Evolutionary conservation across 2,113 vertebrate species (phyloP).

Genomic region (Apaloderma vittatum): DNA sequence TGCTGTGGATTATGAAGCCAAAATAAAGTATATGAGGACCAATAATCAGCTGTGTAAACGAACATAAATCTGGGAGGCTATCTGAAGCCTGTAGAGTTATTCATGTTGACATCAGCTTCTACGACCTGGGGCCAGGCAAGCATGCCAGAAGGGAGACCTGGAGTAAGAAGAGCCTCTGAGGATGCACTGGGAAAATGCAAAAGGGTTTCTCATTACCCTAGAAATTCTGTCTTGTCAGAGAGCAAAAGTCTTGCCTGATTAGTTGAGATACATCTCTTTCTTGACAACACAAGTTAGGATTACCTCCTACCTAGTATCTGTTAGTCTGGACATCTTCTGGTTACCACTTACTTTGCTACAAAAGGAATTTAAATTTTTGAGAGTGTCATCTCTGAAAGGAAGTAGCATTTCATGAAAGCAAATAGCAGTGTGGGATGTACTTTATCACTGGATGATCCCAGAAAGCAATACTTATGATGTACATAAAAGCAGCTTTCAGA

Average conservation of each 20-base stretch:
- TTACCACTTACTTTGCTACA: background rate
- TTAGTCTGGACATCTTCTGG: background rate
- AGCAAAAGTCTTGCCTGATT: background rate
- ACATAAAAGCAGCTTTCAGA: conserved; percentile 9
- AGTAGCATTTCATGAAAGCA: background rate
- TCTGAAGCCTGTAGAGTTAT: background rate
- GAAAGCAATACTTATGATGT: background rate
- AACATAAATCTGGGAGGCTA: background rate
- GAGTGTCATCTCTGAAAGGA: background rate
- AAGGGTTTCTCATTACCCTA: background rate
- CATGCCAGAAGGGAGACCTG: background rate
- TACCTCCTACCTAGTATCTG: background rate
- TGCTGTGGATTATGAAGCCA: background rate
- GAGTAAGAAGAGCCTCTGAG: background rate
- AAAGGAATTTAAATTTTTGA: background rate
- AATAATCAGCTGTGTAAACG: background rate
- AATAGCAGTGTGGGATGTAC: background rate
- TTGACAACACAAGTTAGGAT: background rate
- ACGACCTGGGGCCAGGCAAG: background rate
- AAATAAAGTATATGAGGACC: background rate
- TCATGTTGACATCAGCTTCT: background rate
- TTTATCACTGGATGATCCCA: background rate
- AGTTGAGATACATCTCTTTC: background rate
- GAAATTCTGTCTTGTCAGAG: background rate
- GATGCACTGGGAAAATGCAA: background rate